Conservation (phyloP, 1,140 invertebrate genomes). For the Apis cerana region DNA sequence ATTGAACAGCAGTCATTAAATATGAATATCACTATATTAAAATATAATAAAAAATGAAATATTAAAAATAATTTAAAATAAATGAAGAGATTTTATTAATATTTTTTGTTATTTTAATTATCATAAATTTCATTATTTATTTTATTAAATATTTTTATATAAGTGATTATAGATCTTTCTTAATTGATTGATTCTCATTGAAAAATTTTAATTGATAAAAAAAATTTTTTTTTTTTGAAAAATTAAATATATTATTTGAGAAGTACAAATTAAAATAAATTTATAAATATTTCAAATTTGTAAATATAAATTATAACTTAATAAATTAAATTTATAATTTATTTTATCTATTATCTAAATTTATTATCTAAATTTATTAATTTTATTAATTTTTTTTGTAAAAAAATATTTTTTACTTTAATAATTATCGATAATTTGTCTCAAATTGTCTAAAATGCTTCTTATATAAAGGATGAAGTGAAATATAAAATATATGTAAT, state of each 20-base stretch:
- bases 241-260: too few relatives aligned
- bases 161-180: too few relatives aligned
- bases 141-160: background rate
- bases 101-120: background rate
- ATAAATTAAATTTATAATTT: background rate
- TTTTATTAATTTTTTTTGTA: background rate
- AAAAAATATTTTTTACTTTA: background rate
- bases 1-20: background rate
- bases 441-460: background rate
- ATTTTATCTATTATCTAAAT: background rate
- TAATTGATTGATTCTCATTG: too few relatives aligned
- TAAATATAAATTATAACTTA: background rate
- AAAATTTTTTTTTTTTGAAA: too few relatives aligned
- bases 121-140: background rate
- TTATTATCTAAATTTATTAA: background rate
- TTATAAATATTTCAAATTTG: too few relatives aligned
- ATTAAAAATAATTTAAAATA: background rate
- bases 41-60: background rate
- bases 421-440: background rate
- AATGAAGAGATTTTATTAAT: background rate
- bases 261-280: too few relatives aligned
- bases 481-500: background rate
- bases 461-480: too few relatives aligned
- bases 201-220: too few relatives aligned
- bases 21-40: background rate